Percentiles rank a stretch among this genome's conserved stretches.
Conservation (phyloP, 23 tunicate species). For the Halocynthia aurantium region DNA sequence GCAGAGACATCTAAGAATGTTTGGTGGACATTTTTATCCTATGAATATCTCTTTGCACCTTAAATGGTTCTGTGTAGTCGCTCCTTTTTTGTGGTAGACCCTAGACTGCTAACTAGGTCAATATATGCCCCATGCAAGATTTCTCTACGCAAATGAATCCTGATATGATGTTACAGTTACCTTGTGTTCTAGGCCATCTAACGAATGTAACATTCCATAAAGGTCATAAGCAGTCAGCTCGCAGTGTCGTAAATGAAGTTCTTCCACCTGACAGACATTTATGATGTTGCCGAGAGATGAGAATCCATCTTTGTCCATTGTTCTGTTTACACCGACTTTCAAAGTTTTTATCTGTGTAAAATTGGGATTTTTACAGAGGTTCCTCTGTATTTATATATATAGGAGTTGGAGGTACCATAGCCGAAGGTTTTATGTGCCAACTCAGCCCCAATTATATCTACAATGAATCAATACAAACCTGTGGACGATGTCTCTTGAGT, state of each 20-base stretch:
- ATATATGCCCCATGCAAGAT: too few relatives aligned
- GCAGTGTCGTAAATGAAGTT: conserved; percentile 4
- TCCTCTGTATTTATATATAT: too few relatives aligned
- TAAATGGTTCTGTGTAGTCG: too few relatives aligned
- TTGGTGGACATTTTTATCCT: too few relatives aligned
- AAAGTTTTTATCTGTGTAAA: background rate
- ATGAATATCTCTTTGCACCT: too few relatives aligned
- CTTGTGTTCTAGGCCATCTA: background rate
- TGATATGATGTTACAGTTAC: background rate
- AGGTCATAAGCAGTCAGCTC: background rate
- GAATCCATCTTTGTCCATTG: background rate
- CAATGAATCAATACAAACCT: background rate
- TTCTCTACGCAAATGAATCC: too few relatives aligned
- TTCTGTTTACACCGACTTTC: background rate
- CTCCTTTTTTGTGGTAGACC: too few relatives aligned
- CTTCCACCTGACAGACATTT: background rate
- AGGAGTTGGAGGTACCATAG: too few relatives aligned
- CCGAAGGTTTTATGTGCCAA: too few relatives aligned
- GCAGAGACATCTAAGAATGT: background rate
- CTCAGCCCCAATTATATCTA: too few relatives aligned
- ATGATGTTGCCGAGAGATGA: background rate
- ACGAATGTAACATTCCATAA: background rate
- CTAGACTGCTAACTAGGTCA: too few relatives aligned
- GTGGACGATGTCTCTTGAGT: background rate
- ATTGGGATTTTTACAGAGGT: too few relatives aligned